Base-by-base conservation (phyloP, 2,113 vertebrate species). In the Hipposideros armiger region DNA sequence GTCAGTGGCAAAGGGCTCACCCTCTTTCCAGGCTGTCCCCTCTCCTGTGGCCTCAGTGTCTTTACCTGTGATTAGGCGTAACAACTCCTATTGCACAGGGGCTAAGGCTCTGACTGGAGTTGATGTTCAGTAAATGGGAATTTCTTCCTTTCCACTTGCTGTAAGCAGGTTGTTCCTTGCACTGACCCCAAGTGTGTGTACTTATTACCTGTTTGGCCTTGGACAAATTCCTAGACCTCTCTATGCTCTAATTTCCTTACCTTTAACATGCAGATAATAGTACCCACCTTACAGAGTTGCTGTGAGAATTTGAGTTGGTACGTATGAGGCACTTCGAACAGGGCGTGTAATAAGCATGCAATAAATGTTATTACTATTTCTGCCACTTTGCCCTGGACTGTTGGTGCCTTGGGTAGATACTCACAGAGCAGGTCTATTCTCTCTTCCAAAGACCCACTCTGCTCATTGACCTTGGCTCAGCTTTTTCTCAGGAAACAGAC, bases 131-230 rank as follows among this genome's bases (percentile, higher is more conserved):
- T 70, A 83, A 82, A 58, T 15, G 62, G 67, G 32, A 91, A 66
- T 58, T 52, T 60, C 60, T 56, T 72, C 58, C 50, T 94, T 96
- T 93, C 81, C 32, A 85, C 3, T 70, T 88, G 86, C 87, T 88
- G 4, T 91, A 74, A 94, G 42, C 74, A 89, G 62, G 11, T 32
- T 81, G 28, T 90, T 82, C n/a, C 62, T 89, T 47, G n/a, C 87
- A 73, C 45, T 64, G 36, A 47, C 60, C 69, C 56, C 36, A 80
- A 77, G 42, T 86, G 5, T 60, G 28, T 92, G 10, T 78, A 52
- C 42, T 93, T 72, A 86, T n/a, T 80, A 67, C 20, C 42, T 50
- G 2, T 30, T 56, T 30, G 20, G 67, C 47, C 10, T 89, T 86
- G 47, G 54, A 45, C 54, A 89, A 78, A 32, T 86, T 91, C 58